Base-by-base conservation (phyloP, 2,113 vertebrate genomes). In the Capreolus pygargus region DNA sequence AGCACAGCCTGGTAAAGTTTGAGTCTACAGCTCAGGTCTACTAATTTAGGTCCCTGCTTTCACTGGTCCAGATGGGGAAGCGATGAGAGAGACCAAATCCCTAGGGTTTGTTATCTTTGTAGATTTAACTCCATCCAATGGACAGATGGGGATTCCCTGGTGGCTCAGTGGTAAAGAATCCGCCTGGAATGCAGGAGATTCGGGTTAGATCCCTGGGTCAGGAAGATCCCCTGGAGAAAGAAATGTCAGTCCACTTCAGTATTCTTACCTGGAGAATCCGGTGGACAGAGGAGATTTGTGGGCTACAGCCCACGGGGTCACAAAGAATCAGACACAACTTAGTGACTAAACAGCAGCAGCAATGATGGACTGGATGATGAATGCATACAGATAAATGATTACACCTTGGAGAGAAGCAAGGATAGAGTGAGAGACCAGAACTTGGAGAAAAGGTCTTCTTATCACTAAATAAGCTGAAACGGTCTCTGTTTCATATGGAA, bases 301-400 rank as follows among this genome's bases (percentile, higher is more conserved):
- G 21, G n/a, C 67, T 74, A 25, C 11, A 25, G 70, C 25, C 36
- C 70, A 25, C 0, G 10, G 36, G 70, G 11, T 74, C 36, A 43
- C 36, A 43, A 39, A 74, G 36, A 14, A 43, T 43, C 70, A 43
- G 70, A 43, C 36, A 74, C 6, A 14, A 14, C n/a, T 70, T 36
- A 36, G 64, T 36, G 19, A 36, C 70, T 74, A 25, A 70, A 74
- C 70, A 3, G 9, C 5, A 43, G 16, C 5, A 36, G n/a, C 19
- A 74, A 3, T 0, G 5, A 39, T 39, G 67, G 36, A 39, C 21
- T 0, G 0, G 19, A 36, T 74, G 67, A 25, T 0, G 21, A 13
- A 74, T 6, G 67, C 36, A 28, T 25, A 5, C 2, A 43, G 43
- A 14, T 30, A 54, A 74, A 84, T 17, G 30, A 52, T 17, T 45